Evolutionary conservation across 1,140 invertebrate genomes (phyloP), one percentile per base, ranked within the genome.

Genomic region (Drosophila busckii): DNA sequence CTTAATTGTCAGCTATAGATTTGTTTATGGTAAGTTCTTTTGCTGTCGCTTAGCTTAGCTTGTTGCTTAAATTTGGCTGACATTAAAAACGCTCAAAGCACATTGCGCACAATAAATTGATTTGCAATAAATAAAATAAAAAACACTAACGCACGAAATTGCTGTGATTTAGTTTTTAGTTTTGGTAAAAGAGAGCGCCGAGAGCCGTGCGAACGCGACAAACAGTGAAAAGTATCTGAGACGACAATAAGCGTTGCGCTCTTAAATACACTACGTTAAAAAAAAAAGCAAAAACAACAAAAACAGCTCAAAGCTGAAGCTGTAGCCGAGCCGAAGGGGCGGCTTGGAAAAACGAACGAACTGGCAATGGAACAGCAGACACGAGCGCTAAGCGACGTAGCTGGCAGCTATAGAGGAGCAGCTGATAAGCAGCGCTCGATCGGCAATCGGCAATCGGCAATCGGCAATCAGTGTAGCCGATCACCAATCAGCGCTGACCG

Each of bases 171-270:
- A 3, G 31, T 29, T 52, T 13, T 16, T 19, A 37, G 6, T 16
- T 40, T 44, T 20, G 13, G 28, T 22, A 54, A 54, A 31, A 42
- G 42, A 45, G 48, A 53, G 42, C 48, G 34, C 25, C 46, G 58
- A 5, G 34, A 16, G 53, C 56, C 55, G 55, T 75, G 65, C 61
- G 56, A 50, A 50, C 65, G 61, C 61, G 66, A 28, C 42, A 61
- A 65, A 56, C 64, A 58, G 60, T 69, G 76, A 49, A 75, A 75
- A 75, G 75, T 80, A 70, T 80, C 61, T 80, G 75, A 80, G 69
- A 49, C 46, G 48, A n/a, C 50, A 55, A 49, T 61, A 54, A 48
- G 56, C 75, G 64, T 34, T n/a, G 42, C 61, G 73, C 73, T 80
- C 55, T 63, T 80, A 80, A 80, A 80, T 80, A 80, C 70, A 58